Percentiles rank a stretch among this genome's conserved stretches.
phyloP scores from a whole-genome alignment of 2,113 vertebrate species.

The Todiramphus saurophagus region DNA sequence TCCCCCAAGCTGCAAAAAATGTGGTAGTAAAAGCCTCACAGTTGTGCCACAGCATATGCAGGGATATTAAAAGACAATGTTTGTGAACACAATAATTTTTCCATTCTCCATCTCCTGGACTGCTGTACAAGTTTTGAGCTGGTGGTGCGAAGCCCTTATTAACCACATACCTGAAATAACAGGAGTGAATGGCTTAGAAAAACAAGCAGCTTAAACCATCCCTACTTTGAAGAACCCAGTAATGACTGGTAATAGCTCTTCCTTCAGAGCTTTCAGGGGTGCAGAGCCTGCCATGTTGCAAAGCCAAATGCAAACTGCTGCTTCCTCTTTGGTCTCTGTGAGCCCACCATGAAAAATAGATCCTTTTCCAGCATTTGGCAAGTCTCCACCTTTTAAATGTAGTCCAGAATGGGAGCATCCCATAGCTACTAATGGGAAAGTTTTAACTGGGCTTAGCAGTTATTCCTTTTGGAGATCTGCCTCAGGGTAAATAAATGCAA shows the following conservation, averaged over 20 bases:
- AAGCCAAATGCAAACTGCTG: background rate
- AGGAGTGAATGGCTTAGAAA: background rate
- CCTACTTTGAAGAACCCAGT: background rate
- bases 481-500: background rate
- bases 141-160: background rate
- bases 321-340: background rate
- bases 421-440: background rate
- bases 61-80: background rate
- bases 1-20: background rate
- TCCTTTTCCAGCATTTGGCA: background rate
- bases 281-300: background rate
- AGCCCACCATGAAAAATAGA: background rate
- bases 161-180: background rate
- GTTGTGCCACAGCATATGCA: fast-evolving
- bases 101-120: background rate
- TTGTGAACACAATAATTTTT: background rate
- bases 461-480: background rate
- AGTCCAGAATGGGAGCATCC: background rate
- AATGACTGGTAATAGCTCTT: background rate
- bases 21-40: background rate
- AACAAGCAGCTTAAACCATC: background rate
- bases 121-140: background rate
- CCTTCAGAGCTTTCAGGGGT: background rate
- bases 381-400: background rate
- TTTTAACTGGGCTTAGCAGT: background rate